Evolutionary conservation across 2,113 vertebrate genomes (phyloP).

Genomic region (Camelus bactrianus): DNA sequence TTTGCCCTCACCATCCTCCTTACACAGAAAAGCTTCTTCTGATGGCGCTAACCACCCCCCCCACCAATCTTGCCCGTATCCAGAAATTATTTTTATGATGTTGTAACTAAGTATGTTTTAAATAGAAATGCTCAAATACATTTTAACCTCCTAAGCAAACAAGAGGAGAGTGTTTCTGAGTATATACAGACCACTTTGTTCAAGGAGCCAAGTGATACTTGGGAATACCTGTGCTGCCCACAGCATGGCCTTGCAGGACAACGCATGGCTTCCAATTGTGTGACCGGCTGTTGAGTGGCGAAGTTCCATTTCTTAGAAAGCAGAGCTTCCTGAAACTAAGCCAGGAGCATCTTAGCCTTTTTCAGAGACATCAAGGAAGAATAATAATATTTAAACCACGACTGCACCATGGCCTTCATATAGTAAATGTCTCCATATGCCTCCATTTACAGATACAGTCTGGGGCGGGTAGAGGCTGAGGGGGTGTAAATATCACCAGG

Average conservation of each 20-base stretch:
- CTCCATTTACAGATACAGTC: neutral
- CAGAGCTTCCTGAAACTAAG: neutral
- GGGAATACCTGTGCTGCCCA: neutral
- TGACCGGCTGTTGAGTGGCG: neutral
- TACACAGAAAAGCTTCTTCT: neutral
- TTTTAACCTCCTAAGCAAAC: neutral
- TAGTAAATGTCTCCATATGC: neutral
- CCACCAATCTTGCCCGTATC: neutral
- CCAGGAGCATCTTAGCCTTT: neutral
- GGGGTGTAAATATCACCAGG: neutral
- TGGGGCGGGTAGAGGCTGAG: fast-evolving
- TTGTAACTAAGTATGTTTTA: neutral
- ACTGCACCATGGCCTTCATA: too few relatives aligned
- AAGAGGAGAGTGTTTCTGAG: neutral
- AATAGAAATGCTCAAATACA: neutral
- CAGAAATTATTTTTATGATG: neutral
- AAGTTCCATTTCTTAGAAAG: neutral
- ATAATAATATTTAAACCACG: neutral
- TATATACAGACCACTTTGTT: neutral
- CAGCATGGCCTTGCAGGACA: too few relatives aligned
- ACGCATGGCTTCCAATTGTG: neutral
- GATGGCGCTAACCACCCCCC: too few relatives aligned
- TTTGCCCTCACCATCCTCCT: too few relatives aligned
- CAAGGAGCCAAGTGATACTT: neutral
- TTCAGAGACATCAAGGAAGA: neutral